Percentiles rank a stretch among this genome's conserved stretches.
phyloP scores from a whole-genome alignment of 2,797 vertebrate genomes.

The Salmo trutta region DNA sequence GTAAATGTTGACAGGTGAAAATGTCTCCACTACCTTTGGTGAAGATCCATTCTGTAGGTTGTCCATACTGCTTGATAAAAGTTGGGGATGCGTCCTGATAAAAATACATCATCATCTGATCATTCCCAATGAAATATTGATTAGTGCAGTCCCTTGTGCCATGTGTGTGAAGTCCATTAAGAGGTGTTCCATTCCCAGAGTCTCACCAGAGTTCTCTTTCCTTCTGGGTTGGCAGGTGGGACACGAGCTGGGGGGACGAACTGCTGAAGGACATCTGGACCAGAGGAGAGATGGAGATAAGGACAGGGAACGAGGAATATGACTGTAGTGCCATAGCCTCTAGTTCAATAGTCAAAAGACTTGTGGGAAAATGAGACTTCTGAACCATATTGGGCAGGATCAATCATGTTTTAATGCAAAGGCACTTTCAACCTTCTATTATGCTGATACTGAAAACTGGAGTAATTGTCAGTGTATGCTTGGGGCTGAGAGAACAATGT shows the following conservation, averaged over 20 bases:
- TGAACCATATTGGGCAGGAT: neutral
- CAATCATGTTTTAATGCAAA: neutral
- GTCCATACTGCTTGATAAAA: slow-evolving; percentile 83
- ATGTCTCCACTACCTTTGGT: slow-evolving; percentile 78
- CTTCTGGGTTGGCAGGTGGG: slow-evolving; percentile 74
- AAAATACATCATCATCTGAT: neutral
- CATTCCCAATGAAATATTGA: neutral
- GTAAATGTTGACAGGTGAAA: neutral
- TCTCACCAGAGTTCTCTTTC: slow-evolving; percentile 80
- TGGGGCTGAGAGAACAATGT: neutral
- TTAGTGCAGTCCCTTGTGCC: neutral
- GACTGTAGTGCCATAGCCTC: no score
- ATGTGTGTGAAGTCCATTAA: no score
- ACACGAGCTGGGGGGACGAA: slow-evolving; percentile 68
- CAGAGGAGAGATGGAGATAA: slow-evolving; percentile 13
- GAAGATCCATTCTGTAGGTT: slow-evolving; percentile 79
- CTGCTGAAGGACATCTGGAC: slow-evolving; percentile 77
- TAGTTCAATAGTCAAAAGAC: no score
- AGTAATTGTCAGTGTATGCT: neutral
- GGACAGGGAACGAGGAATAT: neutral
- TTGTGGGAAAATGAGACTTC: no score
- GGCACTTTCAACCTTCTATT: neutral
- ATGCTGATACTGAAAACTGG: neutral
- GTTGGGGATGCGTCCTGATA: slow-evolving; percentile 75
- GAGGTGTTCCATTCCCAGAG: neutral